Conservation (phyloP, 35 echinoderm and acorn worm species). For the Patiria miniata region DNA sequence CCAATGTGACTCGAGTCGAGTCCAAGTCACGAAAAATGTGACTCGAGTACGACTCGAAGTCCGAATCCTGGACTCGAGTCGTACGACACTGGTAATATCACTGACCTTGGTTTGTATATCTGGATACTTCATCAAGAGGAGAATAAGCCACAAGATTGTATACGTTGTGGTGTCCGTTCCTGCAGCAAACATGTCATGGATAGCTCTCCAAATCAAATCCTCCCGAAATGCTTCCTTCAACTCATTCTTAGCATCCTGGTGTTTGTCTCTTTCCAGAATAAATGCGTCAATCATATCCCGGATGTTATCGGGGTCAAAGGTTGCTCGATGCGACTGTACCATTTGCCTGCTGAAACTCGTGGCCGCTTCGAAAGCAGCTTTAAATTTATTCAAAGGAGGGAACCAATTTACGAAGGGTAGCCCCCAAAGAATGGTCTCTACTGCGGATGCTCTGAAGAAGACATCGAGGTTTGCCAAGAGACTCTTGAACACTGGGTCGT, state of each 20-base stretch:
- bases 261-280: background rate
- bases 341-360: background rate
- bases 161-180: conserved; percentile 20
- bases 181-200: conserved; percentile 23
- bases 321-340: conserved; percentile 36
- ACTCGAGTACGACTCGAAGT: too few species aligned
- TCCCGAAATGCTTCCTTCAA: background rate
- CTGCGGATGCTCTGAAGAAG: background rate
- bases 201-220: background rate
- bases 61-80: too few species aligned
- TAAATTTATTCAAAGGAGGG: background rate
- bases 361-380: conserved; percentile 7
- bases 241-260: background rate
- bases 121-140: background rate
- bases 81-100: background rate
- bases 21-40: too few species aligned
- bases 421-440: background rate
- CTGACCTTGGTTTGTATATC: conserved; percentile 21
- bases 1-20: too few species aligned
- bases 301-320: conserved; percentile 33
- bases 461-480: conserved; percentile 16
- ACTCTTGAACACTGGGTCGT: conserved; percentile 35
- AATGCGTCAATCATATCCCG: conserved; percentile 61
- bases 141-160: conserved; percentile 24
- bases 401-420: background rate